These are phyloP conservation scores for Zosterops lateralis DNA, from an alignment of 2,113 vertebrate genomes.

Conservation along the genomic window DNA sequence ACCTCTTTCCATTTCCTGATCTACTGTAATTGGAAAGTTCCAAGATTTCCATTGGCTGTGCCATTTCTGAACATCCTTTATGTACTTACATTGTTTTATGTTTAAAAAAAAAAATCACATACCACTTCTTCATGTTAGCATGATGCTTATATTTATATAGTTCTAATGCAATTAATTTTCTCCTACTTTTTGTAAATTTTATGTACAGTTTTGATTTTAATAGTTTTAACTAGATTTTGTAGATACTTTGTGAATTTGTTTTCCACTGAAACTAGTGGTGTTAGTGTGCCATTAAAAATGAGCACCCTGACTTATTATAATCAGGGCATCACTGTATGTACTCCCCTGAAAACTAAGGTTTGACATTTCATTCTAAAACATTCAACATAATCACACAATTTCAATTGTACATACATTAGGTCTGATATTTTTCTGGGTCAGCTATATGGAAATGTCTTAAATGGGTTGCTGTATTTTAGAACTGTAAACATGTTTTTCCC, in stretches of 20 bases:
- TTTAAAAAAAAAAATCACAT: conserved; percentile 52
- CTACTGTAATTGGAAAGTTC: conserved; percentile 29
- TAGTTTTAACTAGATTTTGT: conserved; percentile 90
- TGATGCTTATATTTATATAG: conserved; percentile 89
- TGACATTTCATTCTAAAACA: conserved; percentile 68
- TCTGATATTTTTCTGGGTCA: conserved; percentile 73
- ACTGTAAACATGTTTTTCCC: conserved; percentile 83
- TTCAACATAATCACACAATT: conserved; percentile 67
- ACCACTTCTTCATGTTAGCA: conserved; percentile 74
- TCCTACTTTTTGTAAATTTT: conserved; percentile 88
- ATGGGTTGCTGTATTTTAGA: conserved; percentile 89
- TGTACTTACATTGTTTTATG: conserved; percentile 64
- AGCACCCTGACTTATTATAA: conserved; percentile 67
- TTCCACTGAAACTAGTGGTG: conserved; percentile 74
- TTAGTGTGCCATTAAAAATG: conserved; percentile 79
- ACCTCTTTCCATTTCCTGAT: conserved; percentile 62
- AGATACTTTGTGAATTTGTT: conserved; percentile 89
- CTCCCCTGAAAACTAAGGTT: conserved; percentile 44
- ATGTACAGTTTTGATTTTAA: conserved; percentile 99
- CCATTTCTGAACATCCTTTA: conserved; percentile 57
- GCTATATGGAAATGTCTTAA: conserved; percentile 81
- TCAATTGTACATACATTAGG: conserved; percentile 76
- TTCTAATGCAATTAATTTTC: conserved; percentile 78
- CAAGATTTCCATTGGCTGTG: conserved; percentile 58
- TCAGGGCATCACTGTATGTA: conserved; percentile 77